These are phyloP conservation scores for Lepidurus couesii DNA, from an alignment of 1,140 invertebrate species.

Conservation along the genomic window DNA sequence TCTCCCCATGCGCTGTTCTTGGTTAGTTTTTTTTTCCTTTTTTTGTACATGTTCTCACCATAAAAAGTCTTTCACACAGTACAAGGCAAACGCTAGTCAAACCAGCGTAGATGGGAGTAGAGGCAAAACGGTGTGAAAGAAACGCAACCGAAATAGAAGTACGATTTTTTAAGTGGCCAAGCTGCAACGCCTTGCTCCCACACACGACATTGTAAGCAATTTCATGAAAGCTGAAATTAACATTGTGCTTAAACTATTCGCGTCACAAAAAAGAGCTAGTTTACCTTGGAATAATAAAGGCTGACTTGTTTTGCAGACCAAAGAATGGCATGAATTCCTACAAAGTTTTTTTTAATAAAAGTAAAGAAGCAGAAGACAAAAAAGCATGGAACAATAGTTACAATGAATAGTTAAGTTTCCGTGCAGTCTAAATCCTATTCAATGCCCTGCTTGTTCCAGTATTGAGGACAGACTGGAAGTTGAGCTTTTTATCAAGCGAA, in stretches of 20 bases:
- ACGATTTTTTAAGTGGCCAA: constrained; percentile 7
- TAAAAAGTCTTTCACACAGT: too few relatives aligned
- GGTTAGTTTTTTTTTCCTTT: not conserved
- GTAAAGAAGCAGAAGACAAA: not conserved
- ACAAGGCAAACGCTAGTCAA: too few relatives aligned
- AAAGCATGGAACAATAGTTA: not conserved
- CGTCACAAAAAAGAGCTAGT: not conserved
- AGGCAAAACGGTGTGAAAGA: not conserved
- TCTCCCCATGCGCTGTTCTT: too few relatives aligned
- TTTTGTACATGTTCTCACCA: not conserved
- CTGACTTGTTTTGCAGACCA: not conserved
- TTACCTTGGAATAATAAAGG: constrained; percentile 16
- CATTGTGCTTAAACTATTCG: too few relatives aligned
- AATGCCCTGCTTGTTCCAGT: not conserved
- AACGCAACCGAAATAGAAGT: not conserved
- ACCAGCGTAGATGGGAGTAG: not conserved
- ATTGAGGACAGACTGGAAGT: not conserved
- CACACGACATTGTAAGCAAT: not conserved
- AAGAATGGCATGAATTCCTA: not conserved
- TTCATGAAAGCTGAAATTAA: not conserved
- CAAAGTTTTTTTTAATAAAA: not conserved
- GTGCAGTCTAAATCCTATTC: not conserved
- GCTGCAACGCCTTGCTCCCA: not conserved
- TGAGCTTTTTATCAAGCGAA: not conserved
- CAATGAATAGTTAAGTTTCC: not conserved